Percentiles rank a stretch among this genome's conserved stretches.
Evolutionary conservation across 1,140 invertebrate species (phyloP).

Genomic region (Pentalonia nigronervosa): DNA sequence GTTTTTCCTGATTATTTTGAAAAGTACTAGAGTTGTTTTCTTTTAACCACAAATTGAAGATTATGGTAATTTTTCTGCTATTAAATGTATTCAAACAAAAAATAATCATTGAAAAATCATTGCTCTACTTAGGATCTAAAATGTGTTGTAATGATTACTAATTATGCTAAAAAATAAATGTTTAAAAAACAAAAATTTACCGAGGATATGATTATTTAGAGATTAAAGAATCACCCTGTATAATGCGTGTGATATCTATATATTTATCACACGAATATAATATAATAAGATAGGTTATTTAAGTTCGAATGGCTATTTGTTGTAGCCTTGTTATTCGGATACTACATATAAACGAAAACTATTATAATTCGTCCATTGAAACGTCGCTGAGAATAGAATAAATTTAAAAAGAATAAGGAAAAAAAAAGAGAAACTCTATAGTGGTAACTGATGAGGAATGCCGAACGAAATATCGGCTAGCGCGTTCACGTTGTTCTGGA

Average conservation of each 20-base stretch:
- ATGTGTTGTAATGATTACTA: not conserved
- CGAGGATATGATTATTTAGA: not conserved
- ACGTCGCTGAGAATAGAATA: not conserved
- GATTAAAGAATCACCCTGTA: not conserved
- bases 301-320: not conserved
- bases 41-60: too few species aligned
- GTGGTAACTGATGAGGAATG: not conserved
- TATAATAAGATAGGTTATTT: not conserved
- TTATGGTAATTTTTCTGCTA: too few species aligned
- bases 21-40: too few species aligned
- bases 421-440: conserved; percentile 4
- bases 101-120: too few species aligned
- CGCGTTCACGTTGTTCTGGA: not conserved
- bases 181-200: not conserved
- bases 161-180: not conserved
- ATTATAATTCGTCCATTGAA: not conserved
- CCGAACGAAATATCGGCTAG: not conserved
- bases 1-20: too few species aligned
- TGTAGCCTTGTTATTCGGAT: not conserved
- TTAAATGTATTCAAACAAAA: too few species aligned
- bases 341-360: conserved; percentile 11
- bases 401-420: conserved; percentile 13
- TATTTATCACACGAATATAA: not conserved
- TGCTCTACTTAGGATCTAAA: too few species aligned
- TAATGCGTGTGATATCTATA: not conserved